Base-by-base conservation (phyloP, 2,888 invertebrate species). In the Halictus ligatus region DNA sequence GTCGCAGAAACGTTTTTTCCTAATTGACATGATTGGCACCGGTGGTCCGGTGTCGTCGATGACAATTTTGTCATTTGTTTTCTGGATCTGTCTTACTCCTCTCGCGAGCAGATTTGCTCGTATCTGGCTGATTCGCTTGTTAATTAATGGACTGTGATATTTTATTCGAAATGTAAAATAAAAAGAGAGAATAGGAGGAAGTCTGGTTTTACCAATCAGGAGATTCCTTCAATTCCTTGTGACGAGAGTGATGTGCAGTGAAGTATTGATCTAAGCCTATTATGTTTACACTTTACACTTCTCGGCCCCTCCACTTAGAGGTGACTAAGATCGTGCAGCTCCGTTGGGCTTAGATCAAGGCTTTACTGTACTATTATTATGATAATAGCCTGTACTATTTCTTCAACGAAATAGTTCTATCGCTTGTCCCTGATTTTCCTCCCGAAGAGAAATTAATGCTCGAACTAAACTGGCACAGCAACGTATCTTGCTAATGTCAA, bases 1-100 rank as follows among this genome's bases (percentile, higher is more conserved):
- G 15, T 15, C 15, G 29, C 64, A 64, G 64, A 64, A 64, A 64
- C 29, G 64, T 71, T 43, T 54, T 54, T 21, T n/a, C n/a, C 54
- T 69, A 72, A 71, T 58, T 72, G 40, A 35, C 54, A 43, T 71
- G 54, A 54, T 72, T 72, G 40, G 43, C 69, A 50, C 40, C 40
- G 78, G 69, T 78, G 78, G 50, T 71, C 78, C 21, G 25, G 25
- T 25, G 29, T 64, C 64, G 29, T 60, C 7, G 8, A 13, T 7
- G 25, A 64, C 35, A 15, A 40, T 67, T 67, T 67, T 67, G 3
- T 67, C 40, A 40, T 29, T 64, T 15, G 29, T 29, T 64, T 64
- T 64, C 25, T 29, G 25, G 29, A 64, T 60, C 54, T 54, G 2
- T 54, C 54, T 54, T 10, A 21, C 10, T 10, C 54, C 3, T 54